Evolutionary conservation across 2,113 vertebrate species (phyloP).

Genomic region (Progne subis): DNA sequence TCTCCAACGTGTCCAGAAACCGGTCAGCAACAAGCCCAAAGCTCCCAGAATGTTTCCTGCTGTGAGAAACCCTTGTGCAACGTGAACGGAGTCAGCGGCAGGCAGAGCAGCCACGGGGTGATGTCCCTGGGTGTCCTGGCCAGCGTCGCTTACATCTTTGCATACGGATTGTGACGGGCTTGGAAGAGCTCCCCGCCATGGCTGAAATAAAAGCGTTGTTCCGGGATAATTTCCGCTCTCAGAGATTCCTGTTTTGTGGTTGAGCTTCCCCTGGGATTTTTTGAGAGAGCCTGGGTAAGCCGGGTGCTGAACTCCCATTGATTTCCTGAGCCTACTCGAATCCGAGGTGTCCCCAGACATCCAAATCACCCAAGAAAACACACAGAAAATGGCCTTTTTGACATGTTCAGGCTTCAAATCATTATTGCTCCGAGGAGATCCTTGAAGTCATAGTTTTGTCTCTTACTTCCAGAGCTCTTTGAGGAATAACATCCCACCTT

Average conservation of each 20-base stretch:
- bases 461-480: not conserved
- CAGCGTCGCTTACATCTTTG: not conserved
- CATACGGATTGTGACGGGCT: not conserved
- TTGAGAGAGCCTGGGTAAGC: not conserved
- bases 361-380: not conserved
- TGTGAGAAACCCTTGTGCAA: constrained; percentile 56
- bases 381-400: not conserved
- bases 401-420: not conserved
- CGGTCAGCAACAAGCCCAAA: constrained; percentile 13
- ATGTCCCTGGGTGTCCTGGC: constrained; percentile 24
- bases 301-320: constrained; percentile 21
- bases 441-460: not conserved
- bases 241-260: not conserved
- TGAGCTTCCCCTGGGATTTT: not conserved
- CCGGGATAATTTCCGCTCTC: not conserved
- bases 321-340: constrained; percentile 17
- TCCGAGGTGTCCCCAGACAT: not conserved
- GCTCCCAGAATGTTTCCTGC: not conserved
- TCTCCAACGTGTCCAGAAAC: not conserved
- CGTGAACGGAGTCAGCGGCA: constrained; percentile 14
- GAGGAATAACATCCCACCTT: not conserved
- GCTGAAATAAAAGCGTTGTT: constrained; percentile 39
- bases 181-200: not conserved
- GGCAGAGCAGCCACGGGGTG: not conserved
- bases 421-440: not conserved